Percentiles rank a stretch among this genome's conserved stretches.
Evolutionary conservation across 2,888 invertebrate genomes (phyloP).

Genomic region (Athripsodes cinereus): DNA sequence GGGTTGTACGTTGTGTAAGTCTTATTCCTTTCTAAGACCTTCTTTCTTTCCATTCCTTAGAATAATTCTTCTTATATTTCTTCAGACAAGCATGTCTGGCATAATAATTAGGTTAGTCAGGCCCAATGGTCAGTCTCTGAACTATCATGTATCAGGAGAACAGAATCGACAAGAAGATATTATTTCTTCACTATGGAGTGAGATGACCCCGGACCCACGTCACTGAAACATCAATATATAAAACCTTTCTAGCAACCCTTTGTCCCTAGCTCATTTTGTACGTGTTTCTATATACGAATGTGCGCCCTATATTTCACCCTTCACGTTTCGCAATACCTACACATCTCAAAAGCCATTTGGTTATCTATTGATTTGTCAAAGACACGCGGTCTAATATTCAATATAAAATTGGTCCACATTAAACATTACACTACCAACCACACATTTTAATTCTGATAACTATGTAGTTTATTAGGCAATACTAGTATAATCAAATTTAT

Average conservation of each 20-base stretch:
- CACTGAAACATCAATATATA: slow-evolving; percentile 2
- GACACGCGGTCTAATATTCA: not conserved
- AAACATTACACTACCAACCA: too few species aligned
- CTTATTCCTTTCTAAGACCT: not conserved
- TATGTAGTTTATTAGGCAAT: too few species aligned
- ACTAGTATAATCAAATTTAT: too few species aligned
- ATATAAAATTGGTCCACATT: not conserved
- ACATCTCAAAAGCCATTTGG: not conserved
- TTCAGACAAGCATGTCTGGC: not conserved
- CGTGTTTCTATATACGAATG: not conserved
- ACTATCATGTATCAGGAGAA: not conserved
- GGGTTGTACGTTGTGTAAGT: not conserved
- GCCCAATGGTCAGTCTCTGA: not conserved
- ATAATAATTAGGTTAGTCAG: not conserved
- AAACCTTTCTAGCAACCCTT: not conserved
- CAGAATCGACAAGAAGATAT: not conserved
- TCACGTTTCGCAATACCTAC: not conserved
- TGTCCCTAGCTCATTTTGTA: not conserved
- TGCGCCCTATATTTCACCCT: not conserved
- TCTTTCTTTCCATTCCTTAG: not conserved
- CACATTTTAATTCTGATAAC: too few species aligned
- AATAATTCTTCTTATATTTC: slow-evolving; percentile 1
- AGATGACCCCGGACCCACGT: slow-evolving; percentile 1
- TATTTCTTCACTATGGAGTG: not conserved
- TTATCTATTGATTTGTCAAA: slow-evolving; percentile 1